Percentiles rank a stretch among this genome's conserved stretches.
phyloP scores from a whole-genome alignment of 1,140 invertebrate species.

The Chrysopa pallens region DNA sequence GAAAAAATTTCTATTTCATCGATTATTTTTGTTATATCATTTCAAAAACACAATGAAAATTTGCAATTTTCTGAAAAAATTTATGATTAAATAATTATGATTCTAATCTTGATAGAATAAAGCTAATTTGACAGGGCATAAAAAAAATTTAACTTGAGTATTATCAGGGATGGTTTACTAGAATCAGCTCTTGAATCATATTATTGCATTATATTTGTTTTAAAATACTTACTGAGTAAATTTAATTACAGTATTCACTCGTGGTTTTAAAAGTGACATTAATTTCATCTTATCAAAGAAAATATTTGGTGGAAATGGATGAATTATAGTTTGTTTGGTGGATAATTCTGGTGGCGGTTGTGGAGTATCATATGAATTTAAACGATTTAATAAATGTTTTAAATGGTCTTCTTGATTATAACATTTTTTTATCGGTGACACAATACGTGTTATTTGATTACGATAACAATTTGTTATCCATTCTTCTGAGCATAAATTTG shows the following conservation, averaged over 20 bases:
- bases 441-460: background rate
- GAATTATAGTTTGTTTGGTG: slow-evolving; percentile 16
- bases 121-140: too few relatives aligned
- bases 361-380: slow-evolving; percentile 42
- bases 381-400: slow-evolving; percentile 32
- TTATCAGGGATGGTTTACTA: too few relatives aligned
- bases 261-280: slow-evolving; percentile 26
- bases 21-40: too few relatives aligned
- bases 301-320: slow-evolving; percentile 10
- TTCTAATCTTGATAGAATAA: too few relatives aligned
- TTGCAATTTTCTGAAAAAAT: too few relatives aligned
- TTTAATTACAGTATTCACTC: slow-evolving; percentile 33
- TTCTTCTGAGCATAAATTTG: background rate
- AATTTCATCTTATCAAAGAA: slow-evolving; percentile 15
- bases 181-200: too few relatives aligned
- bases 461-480: background rate
- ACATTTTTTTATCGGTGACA: slow-evolving; percentile 3
- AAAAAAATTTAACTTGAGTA: too few relatives aligned
- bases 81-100: too few relatives aligned
- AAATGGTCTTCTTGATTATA: slow-evolving; percentile 20
- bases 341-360: slow-evolving; percentile 25
- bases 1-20: too few relatives aligned
- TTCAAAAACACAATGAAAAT: too few relatives aligned
- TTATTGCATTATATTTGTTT: too few relatives aligned
- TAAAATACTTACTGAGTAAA: slow-evolving; percentile 34